phyloP scores from a whole-genome alignment of 64 coral and sea anemone genomes.

The Orbicella faveolata region DNA sequence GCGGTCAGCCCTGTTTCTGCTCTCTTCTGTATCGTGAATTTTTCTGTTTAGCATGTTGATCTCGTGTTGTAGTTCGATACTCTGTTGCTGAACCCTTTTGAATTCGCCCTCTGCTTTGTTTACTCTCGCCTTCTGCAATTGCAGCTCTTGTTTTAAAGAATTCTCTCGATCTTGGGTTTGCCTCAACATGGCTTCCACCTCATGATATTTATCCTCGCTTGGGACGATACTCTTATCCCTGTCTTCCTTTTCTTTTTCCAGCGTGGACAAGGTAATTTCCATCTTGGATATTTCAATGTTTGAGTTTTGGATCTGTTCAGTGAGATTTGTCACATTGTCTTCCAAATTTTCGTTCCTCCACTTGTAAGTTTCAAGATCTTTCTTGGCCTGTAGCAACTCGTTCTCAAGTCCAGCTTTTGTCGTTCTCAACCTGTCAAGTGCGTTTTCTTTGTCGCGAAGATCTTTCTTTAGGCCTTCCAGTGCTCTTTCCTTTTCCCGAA shows the following conservation, averaged over 20 bases:
- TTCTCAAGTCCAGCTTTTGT: constrained; percentile 60
- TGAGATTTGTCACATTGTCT: constrained; percentile 46
- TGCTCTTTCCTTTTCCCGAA: constrained; percentile 78
- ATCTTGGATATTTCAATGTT: constrained; percentile 67
- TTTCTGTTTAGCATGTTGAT: constrained; percentile 78
- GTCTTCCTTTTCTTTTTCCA: constrained; percentile 64
- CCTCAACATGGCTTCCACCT: constrained; percentile 53
- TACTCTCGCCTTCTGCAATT: constrained; percentile 65
- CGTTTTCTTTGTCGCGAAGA: constrained; percentile 76
- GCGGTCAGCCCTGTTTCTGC: constrained; percentile 60
- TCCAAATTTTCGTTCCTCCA: constrained; percentile 76
- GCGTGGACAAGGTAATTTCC: constrained; percentile 65
- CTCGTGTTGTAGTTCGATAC: constrained; percentile 74
- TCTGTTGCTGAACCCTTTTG: constrained; percentile 73
- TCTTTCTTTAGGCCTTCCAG: constrained; percentile 60
- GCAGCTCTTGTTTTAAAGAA: constrained; percentile 71
- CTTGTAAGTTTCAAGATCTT: constrained; percentile 64
- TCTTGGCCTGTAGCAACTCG: constrained; percentile 70
- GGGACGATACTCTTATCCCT: constrained; percentile 47
- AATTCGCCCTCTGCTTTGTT: constrained; percentile 68
- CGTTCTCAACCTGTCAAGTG: constrained; percentile 50
- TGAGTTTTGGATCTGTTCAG: constrained; percentile 47
- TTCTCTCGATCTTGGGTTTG: constrained; percentile 61
- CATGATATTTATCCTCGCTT: constrained; percentile 52
- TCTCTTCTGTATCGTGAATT: constrained; percentile 57